A percentile compares a stretch with the other conserved stretches of the same genome.
These are phyloP conservation scores for Pedetes capensis DNA, from an alignment of 2,113 vertebrate genomes.

Conservation along the genomic window DNA sequence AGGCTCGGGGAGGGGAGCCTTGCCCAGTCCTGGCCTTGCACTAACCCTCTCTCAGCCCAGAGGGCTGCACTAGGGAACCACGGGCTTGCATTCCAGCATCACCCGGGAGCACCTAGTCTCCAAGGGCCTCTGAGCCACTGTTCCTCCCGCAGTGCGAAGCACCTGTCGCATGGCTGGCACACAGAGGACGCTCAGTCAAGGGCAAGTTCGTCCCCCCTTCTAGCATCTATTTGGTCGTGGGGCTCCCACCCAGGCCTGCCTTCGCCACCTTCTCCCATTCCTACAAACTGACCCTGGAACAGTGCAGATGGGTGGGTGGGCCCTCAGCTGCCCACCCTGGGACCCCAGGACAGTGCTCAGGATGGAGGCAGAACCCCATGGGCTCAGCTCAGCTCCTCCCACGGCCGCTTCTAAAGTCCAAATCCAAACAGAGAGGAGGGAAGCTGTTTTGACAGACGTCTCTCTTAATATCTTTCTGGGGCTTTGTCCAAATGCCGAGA, in stretches of 20 bases:
- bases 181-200: neutral
- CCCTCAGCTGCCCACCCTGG: neutral
- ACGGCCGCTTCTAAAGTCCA: neutral
- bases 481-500: constrained; percentile 40
- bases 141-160: neutral
- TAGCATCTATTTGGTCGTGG: neutral
- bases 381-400: neutral
- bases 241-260: neutral
- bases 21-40: neutral
- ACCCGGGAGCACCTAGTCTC: neutral
- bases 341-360: neutral
- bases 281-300: neutral
- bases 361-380: neutral
- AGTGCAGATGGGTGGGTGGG: no score
- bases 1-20: neutral
- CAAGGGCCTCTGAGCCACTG: neutral
- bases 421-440: neutral
- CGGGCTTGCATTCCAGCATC: neutral
- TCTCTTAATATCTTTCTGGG: constrained; percentile 23
- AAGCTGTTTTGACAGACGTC: neutral
- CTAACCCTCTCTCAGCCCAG: neutral
- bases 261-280: neutral
- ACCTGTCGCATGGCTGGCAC: neutral
- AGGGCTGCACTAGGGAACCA: neutral
- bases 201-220: neutral